A percentile compares a stretch with the other conserved stretches of the same genome.
Evolutionary conservation across 2,888 invertebrate genomes (phyloP).

Genomic region (Xiphydria camelus): DNA sequence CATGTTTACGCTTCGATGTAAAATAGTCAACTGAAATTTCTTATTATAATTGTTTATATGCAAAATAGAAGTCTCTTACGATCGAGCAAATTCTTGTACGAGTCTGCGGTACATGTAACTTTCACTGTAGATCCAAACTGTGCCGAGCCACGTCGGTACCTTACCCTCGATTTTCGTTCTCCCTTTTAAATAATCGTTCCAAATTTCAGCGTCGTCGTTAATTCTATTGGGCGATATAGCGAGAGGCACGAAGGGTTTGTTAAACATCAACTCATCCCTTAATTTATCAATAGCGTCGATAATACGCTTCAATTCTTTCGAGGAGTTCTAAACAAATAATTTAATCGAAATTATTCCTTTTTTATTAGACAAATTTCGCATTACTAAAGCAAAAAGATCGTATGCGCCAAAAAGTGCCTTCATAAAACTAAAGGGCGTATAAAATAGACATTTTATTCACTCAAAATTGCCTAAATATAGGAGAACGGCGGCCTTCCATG

Average conservation of each 20-base stretch:
- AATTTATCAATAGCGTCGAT: conserved; percentile 79
- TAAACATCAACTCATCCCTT: conserved; percentile 88
- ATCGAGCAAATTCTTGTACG: conserved; percentile 68
- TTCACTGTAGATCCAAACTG: conserved; percentile 87
- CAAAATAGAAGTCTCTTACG: conserved; percentile 62
- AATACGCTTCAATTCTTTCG: conserved; percentile 72
- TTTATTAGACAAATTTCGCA: too few relatives aligned
- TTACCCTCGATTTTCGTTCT: conserved; percentile 40
- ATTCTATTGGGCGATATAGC: conserved; percentile 48
- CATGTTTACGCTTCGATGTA: too few relatives aligned
- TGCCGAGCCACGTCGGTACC: conserved; percentile 65
- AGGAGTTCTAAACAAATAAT: conserved; percentile 63
- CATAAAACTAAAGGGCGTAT: too few relatives aligned
- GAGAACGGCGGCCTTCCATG: too few relatives aligned
- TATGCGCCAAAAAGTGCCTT: too few relatives aligned
- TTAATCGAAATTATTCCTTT: too few relatives aligned
- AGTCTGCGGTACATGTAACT: conserved; percentile 86
- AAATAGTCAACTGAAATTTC: too few relatives aligned
- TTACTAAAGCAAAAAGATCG: too few relatives aligned
- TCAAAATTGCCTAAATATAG: too few relatives aligned
- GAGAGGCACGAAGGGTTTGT: conserved; percentile 68
- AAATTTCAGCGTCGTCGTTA: conserved; percentile 64
- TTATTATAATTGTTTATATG: too few relatives aligned
- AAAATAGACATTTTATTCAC: too few relatives aligned
- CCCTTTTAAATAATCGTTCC: conserved; percentile 72